These are phyloP conservation scores for Emydocephalus ijimae DNA, from an alignment of 2,113 vertebrate species.

Conservation along the genomic window DNA sequence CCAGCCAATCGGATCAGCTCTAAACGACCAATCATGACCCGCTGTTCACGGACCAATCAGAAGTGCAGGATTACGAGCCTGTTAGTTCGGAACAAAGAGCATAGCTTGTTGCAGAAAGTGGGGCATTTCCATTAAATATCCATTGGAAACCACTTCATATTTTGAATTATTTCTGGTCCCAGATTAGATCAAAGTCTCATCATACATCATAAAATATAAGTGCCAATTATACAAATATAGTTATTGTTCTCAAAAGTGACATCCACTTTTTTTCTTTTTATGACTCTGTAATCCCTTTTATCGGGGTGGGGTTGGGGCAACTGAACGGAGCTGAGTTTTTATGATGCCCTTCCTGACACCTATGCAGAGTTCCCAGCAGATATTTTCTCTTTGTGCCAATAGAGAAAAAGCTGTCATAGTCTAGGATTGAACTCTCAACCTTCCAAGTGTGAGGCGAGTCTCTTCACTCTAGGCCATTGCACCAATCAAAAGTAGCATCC, in stretches of 20 bases:
- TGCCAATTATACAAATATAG: background rate
- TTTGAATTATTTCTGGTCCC: background rate
- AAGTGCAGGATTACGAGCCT: too few species aligned
- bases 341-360: too few species aligned
- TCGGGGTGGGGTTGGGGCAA: too few species aligned
- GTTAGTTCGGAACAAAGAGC: background rate
- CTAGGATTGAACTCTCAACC: background rate
- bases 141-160: background rate
- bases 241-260: background rate
- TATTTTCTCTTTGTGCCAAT: too few species aligned
- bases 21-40: too few species aligned
- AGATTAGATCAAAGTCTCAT: background rate
- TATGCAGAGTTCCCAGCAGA: too few species aligned
- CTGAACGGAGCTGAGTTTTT: too few species aligned
- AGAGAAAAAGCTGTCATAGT: too few species aligned
- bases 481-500: background rate
- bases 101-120: background rate
- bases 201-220: background rate
- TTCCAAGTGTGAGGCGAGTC: fast-evolving
- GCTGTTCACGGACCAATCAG: too few species aligned
- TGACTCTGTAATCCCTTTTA: too few species aligned
- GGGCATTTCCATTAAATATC: background rate
- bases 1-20: too few species aligned
- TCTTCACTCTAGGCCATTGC: background rate
- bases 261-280: background rate